phyloP scores from a whole-genome alignment of 2,113 vertebrate species.

The Trogon melanurus region DNA sequence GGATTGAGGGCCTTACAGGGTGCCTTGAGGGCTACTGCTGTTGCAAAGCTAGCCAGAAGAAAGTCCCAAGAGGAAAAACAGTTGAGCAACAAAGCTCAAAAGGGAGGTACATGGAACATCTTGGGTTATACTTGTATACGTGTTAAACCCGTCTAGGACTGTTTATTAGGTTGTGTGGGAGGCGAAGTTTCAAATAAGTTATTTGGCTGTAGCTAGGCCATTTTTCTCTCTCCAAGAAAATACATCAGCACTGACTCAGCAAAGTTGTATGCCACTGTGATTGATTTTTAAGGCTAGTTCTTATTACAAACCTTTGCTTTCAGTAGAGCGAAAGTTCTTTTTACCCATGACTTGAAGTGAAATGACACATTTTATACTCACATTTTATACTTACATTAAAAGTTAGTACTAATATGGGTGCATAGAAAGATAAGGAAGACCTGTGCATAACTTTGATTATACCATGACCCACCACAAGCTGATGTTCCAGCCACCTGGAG shows the following conservation, averaged over 20 bases:
- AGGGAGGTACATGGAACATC: neutral
- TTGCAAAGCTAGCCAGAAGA: neutral
- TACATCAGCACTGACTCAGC: slow-evolving; percentile 32
- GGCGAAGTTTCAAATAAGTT: slow-evolving; percentile 6
- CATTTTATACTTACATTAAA: neutral
- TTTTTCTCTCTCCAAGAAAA: slow-evolving; percentile 44
- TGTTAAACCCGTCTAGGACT: slow-evolving; percentile 14
- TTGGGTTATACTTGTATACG: slow-evolving; percentile 9
- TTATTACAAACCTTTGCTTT: neutral
- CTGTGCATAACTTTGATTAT: neutral
- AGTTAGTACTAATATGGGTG: neutral
- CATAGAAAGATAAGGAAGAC: neutral
- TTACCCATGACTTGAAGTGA: neutral
- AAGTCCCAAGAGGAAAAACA: neutral
- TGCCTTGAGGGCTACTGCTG: neutral
- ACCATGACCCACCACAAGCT: neutral
- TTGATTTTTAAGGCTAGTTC: neutral
- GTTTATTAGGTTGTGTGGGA: slow-evolving; percentile 33
- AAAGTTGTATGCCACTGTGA: neutral
- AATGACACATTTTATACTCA: neutral
- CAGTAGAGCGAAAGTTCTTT: neutral
- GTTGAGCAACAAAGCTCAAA: neutral
- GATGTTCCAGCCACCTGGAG: slow-evolving; percentile 23
- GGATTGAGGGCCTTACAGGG: neutral
- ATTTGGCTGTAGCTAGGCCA: neutral